Percentiles rank a stretch among this genome's conserved stretches.
Evolutionary conservation across 2,888 invertebrate genomes (phyloP).

Genomic region (Bembecia ichneumoniformis): DNA sequence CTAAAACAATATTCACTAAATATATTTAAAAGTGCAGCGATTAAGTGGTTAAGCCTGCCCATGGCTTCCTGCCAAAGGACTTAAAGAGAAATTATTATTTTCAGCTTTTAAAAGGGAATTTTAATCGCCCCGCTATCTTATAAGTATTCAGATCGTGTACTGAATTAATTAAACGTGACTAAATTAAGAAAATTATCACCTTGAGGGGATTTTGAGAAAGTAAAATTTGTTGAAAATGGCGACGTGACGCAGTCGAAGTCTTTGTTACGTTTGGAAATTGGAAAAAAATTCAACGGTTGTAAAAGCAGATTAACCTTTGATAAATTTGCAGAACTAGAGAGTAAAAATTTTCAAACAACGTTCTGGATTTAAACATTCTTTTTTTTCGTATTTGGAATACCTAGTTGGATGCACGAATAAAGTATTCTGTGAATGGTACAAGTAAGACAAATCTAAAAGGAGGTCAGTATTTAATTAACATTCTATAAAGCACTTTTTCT

Average conservation of each 20-base stretch:
- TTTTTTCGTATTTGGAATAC: no score
- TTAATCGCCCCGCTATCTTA: conserved; percentile 13
- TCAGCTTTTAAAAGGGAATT: not conserved
- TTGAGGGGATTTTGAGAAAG: conserved; percentile 6
- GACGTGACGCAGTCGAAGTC: conserved; percentile 3
- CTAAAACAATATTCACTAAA: not conserved
- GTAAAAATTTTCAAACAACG: no score
- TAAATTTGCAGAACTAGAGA: no score
- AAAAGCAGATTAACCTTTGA: no score
- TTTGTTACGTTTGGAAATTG: no score
- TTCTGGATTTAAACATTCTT: no score
- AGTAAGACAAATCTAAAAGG: no score
- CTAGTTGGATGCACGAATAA: no score
- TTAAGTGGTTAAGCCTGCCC: not conserved
- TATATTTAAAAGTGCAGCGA: not conserved
- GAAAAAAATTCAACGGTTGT: no score
- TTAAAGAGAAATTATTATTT: not conserved
- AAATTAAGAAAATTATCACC: conserved; percentile 9
- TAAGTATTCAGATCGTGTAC: conserved; percentile 23
- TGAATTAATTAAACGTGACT: conserved; percentile 21
- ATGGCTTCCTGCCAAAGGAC: not conserved
- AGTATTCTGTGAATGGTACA: no score
- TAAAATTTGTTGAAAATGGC: conserved; percentile 8
- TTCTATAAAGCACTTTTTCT: no score
- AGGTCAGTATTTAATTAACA: no score